phyloP scores from a whole-genome alignment of 2,113 vertebrate species.

The Elachura formosa region DNA sequence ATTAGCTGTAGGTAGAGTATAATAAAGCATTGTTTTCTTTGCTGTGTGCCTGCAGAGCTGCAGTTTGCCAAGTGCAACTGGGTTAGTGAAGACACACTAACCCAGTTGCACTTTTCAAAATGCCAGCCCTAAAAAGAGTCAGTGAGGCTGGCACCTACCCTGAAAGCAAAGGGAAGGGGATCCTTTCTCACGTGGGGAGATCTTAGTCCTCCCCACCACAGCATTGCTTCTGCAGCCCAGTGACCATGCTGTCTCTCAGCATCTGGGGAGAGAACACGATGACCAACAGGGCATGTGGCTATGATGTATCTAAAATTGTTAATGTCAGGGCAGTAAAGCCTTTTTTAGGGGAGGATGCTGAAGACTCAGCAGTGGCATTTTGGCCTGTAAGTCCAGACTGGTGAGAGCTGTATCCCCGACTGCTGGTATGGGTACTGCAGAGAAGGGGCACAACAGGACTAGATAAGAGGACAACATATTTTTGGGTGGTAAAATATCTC shows the following conservation, averaged over 20 bases:
- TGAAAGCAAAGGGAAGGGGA: neutral
- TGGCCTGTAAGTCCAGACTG: neutral
- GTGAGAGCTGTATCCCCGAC: neutral
- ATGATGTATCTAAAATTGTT: neutral
- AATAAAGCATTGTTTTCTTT: slow-evolving; percentile 11
- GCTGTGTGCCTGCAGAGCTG: neutral
- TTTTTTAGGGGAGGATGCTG: neutral
- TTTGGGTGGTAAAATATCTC: neutral
- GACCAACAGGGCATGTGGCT: neutral
- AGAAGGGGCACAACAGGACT: neutral
- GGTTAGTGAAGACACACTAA: neutral
- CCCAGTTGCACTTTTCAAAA: neutral
- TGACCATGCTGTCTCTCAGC: neutral
- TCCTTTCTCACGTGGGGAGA: neutral
- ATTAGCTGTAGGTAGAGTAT: neutral
- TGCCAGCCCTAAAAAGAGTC: neutral
- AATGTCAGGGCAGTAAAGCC: neutral
- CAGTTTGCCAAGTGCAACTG: slow-evolving; percentile 8
- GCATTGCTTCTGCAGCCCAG: neutral
- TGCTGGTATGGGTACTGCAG: neutral
- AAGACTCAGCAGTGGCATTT: neutral
- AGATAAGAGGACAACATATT: neutral
- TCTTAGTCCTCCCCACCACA: neutral
- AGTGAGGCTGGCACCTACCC: neutral
- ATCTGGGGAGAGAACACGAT: neutral